Percentiles rank a stretch among this genome's conserved stretches.
These are phyloP conservation scores for Octopus bimaculoides DNA, from an alignment of 1,140 invertebrate genomes.

Conservation along the genomic window DNA sequence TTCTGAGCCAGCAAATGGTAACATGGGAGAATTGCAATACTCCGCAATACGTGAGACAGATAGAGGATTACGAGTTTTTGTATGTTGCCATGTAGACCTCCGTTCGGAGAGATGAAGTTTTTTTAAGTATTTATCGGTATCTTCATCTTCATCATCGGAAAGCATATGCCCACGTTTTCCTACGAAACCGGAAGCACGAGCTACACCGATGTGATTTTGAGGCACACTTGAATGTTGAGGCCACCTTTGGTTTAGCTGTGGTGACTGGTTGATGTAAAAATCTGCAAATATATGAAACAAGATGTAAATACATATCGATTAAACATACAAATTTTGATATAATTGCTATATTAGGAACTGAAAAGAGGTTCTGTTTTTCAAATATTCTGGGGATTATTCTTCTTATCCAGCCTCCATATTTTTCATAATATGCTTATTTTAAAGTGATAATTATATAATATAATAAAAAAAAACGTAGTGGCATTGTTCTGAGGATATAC, in stretches of 20 bases:
- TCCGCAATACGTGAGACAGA: neutral
- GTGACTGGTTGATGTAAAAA: conserved; percentile 12
- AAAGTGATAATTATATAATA: too few species aligned
- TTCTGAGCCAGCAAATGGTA: neutral
- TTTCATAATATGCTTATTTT: too few species aligned
- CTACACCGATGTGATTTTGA: neutral
- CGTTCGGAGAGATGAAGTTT: neutral
- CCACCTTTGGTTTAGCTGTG: conserved; percentile 8
- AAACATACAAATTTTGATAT: neutral
- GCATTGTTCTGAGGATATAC: too few species aligned
- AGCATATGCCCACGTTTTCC: neutral
- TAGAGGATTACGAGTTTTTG: conserved; percentile 5
- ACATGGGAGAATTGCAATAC: conserved; percentile 3
- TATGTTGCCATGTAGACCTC: neutral
- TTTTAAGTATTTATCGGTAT: neutral
- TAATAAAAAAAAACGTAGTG: too few species aligned
- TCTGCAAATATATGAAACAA: neutral
- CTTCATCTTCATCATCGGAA: conserved; percentile 2
- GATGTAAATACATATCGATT: neutral
- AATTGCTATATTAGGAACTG: neutral
- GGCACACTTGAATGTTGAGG: conserved; percentile 8
- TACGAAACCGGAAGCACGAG: neutral
- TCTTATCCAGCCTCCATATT: too few species aligned
- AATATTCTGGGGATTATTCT: too few species aligned
- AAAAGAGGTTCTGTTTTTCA: too few species aligned